Conservation (phyloP, 64 coral and sea anemone species). For the Actinia equina region DNA sequence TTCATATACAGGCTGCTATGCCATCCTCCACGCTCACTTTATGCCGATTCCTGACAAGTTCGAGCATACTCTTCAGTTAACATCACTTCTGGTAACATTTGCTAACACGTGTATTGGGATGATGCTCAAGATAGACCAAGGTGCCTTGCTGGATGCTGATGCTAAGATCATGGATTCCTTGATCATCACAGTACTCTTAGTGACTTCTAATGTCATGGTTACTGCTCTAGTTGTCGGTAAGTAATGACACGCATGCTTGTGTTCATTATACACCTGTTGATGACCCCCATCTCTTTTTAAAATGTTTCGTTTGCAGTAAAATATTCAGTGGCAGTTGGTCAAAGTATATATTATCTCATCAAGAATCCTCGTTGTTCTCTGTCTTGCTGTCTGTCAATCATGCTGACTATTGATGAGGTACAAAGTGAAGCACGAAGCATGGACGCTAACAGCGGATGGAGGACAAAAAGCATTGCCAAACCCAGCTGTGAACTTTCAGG, state of each 20-base stretch:
- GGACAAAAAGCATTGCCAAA: background rate
- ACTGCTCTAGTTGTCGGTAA: conserved; percentile 31
- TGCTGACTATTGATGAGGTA: conserved; percentile 8
- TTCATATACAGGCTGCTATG: conserved; percentile 29
- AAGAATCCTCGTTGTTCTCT: conserved; percentile 18
- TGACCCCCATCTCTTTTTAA: background rate
- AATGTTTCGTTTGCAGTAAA: background rate
- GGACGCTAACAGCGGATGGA: background rate
- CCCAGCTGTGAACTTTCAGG: background rate
- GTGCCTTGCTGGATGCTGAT: background rate
- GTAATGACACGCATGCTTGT: background rate
- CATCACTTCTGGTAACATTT: conserved; percentile 42
- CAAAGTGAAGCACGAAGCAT: conserved; percentile 3
- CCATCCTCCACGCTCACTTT: conserved; percentile 39
- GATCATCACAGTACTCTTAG: background rate
- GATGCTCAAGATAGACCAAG: conserved; percentile 54
- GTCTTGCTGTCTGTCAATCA: background rate
- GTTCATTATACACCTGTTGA: background rate
- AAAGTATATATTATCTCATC: background rate
- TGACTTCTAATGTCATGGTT: conserved; percentile 35
- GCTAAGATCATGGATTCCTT: conserved; percentile 15
- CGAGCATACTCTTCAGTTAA: conserved; percentile 67
- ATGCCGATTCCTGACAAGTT: conserved; percentile 62
- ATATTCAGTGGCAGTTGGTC: background rate
- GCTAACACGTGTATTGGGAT: conserved; percentile 50